These are phyloP conservation scores for Megalops atlanticus DNA, from an alignment of 2,113 vertebrate genomes.

Conservation along the genomic window DNA sequence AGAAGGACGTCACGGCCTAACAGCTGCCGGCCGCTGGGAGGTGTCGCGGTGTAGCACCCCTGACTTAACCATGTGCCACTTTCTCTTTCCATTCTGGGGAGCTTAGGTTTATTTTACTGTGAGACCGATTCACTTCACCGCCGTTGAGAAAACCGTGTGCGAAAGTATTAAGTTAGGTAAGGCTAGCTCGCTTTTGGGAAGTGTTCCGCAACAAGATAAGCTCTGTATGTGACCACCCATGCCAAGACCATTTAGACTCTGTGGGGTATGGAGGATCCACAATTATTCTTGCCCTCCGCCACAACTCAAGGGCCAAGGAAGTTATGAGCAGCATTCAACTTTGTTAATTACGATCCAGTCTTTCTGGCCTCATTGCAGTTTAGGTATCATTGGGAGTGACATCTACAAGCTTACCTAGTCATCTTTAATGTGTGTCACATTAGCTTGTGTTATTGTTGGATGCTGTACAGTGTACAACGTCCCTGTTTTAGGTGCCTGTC, in stretches of 20 bases:
- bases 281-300: neutral
- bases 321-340: neutral
- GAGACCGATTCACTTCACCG: constrained; percentile 29
- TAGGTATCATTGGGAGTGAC: neutral
- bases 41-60: constrained; percentile 16
- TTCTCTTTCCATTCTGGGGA: constrained; percentile 15
- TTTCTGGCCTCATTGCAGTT: neutral
- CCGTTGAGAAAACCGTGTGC: constrained; percentile 32
- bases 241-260: neutral
- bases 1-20: constrained; percentile 47
- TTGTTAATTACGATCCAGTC: neutral
- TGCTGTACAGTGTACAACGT: neutral
- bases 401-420: neutral
- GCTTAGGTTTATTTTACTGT: constrained; percentile 38
- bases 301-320: neutral
- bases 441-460: neutral
- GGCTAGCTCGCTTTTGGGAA: neutral
- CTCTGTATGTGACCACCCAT: neutral
- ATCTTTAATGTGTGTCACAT: neutral
- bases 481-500: neutral
- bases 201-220: neutral
- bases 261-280: neutral
- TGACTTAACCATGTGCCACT: constrained; percentile 38
- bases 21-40: neutral
- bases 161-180: constrained; percentile 13